Evolutionary conservation across 92 coral and sea anemone species (phyloP).

Genomic region (Muricea muricata): DNA sequence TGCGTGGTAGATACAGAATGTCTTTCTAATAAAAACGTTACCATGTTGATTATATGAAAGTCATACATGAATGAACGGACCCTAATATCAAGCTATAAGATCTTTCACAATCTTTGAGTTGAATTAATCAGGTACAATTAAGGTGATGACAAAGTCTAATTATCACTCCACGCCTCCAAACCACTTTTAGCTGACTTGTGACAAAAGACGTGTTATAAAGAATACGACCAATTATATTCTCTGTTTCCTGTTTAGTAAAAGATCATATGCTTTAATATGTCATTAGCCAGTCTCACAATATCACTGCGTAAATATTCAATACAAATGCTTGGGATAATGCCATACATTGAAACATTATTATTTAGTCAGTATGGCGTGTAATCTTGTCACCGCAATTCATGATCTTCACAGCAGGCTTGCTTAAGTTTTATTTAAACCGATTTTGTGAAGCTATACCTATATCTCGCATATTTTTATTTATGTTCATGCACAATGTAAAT

Average conservation of each 20-base stretch:
- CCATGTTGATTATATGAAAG: conserved; percentile 32
- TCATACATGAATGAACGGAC: conserved; percentile 36
- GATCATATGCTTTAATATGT: conserved; percentile 30
- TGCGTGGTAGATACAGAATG: neutral
- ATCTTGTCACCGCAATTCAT: conserved; percentile 3
- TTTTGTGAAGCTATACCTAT: conserved; percentile 3
- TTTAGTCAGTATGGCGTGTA: neutral
- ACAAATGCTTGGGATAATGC: conserved; percentile 13
- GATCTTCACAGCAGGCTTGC: conserved; percentile 28
- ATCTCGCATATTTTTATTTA: neutral
- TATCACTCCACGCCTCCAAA: conserved; percentile 89
- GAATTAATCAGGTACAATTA: conserved; percentile 49
- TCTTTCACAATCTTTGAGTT: conserved; percentile 28
- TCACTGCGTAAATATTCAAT: conserved; percentile 28
- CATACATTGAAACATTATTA: neutral
- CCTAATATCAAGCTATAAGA: conserved; percentile 44
- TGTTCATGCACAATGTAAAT: neutral
- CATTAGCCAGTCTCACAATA: conserved; percentile 12
- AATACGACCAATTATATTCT: conserved; percentile 35
- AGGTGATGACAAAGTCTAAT: conserved; percentile 60
- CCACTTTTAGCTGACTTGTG: conserved; percentile 32
- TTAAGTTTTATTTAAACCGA: neutral
- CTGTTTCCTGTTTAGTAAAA: conserved; percentile 40
- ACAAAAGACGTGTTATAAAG: conserved; percentile 30
- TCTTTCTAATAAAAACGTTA: conserved; percentile 22